phyloP scores from a whole-genome alignment of 2,113 vertebrate genomes.

The Apistogramma diplotaenia region DNA sequence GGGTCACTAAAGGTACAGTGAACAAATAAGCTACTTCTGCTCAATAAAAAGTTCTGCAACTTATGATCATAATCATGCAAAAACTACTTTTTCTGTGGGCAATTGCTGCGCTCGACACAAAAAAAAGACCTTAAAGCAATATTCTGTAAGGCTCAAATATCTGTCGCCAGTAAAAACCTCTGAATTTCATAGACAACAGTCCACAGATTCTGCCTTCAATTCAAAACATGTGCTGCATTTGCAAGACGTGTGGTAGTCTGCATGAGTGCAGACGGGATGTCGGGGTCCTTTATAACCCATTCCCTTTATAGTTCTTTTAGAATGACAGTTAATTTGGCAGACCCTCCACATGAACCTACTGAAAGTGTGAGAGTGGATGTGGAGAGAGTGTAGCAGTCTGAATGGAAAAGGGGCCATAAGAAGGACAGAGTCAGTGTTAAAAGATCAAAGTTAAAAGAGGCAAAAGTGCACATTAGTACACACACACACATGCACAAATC shows the following conservation, averaged over 20 bases:
- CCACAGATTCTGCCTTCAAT: background rate
- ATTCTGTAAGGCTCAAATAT: background rate
- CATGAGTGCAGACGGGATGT: background rate
- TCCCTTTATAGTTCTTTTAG: background rate
- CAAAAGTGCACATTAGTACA: background rate
- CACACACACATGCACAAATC: too few relatives aligned
- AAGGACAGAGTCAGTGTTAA: background rate
- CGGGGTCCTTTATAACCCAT: background rate
- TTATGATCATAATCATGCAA: background rate
- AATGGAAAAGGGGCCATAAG: background rate
- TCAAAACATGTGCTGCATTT: background rate
- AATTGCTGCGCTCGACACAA: background rate
- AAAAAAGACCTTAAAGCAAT: background rate
- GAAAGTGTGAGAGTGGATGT: background rate
- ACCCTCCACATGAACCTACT: background rate
- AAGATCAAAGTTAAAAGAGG: background rate
- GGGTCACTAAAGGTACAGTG: background rate
- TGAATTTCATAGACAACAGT: background rate
- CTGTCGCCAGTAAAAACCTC: background rate
- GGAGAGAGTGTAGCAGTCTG: background rate
- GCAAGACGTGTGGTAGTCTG: background rate
- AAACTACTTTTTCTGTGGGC: background rate
- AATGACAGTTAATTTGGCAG: background rate
- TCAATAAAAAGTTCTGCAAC: background rate
- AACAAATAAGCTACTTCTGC: background rate